Evolutionary conservation across 2,888 invertebrate species (phyloP).

Genomic region (Hofmannophila pseudospretella): DNA sequence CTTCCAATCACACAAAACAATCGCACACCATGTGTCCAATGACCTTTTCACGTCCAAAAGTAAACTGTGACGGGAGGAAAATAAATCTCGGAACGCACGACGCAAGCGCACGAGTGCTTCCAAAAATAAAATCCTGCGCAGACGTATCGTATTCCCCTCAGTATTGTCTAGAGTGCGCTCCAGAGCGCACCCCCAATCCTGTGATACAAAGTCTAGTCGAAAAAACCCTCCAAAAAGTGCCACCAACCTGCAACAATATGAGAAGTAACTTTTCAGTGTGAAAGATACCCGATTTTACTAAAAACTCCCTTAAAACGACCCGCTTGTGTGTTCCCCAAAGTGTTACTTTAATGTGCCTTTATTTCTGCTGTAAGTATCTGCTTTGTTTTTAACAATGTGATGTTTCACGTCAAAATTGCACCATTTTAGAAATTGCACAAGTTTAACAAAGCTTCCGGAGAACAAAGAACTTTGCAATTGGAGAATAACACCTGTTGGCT

Average conservation of each 20-base stretch:
- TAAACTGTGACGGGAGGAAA: constrained; percentile 62
- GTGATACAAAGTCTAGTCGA: constrained; percentile 64
- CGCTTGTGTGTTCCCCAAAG: constrained; percentile 53
- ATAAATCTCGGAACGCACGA: constrained; percentile 35
- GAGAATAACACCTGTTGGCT: too few relatives aligned
- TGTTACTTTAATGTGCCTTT: constrained; percentile 53
- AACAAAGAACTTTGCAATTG: not conserved
- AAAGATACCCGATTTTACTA: constrained; percentile 5
- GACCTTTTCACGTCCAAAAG: constrained; percentile 71
- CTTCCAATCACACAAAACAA: constrained; percentile 30
- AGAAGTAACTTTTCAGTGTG: constrained; percentile 35
- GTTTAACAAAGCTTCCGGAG: constrained; percentile 5
- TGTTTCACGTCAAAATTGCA: not conserved
- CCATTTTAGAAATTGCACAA: not conserved
- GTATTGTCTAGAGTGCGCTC: constrained; percentile 48
- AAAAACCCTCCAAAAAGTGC: constrained; percentile 17
- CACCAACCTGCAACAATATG: constrained; percentile 25
- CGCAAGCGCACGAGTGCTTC: constrained; percentile 47
- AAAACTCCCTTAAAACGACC: constrained; percentile 24
- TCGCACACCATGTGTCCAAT: constrained; percentile 56
- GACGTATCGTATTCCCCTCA: constrained; percentile 65
- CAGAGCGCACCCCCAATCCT: constrained; percentile 41
- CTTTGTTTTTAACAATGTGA: constrained; percentile 30
- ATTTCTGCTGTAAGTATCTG: constrained; percentile 59
- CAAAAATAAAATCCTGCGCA: constrained; percentile 60